phyloP scores from a whole-genome alignment of 2,888 invertebrate species.

The Argyresthia albistria region DNA sequence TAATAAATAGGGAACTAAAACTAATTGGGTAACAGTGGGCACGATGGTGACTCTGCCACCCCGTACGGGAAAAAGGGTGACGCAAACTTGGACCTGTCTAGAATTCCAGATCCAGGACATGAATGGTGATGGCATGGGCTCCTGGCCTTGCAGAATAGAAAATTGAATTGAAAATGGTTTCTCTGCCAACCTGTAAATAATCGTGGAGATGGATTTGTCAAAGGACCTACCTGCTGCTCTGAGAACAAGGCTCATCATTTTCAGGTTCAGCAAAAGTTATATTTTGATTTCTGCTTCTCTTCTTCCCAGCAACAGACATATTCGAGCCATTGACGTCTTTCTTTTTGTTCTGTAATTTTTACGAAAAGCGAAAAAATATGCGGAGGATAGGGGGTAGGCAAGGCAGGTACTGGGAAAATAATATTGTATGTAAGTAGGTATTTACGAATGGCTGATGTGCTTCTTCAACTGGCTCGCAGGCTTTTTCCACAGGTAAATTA shows the following conservation, averaged over 20 bases:
- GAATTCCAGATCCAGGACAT: no score
- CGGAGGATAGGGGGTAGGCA: not conserved
- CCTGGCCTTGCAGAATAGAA: no score
- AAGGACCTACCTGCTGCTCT: slow-evolving; percentile 26
- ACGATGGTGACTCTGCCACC: no score
- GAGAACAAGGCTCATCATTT: slow-evolving; percentile 21
- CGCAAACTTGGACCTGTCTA: no score
- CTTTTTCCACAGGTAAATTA: slow-evolving; percentile 38
- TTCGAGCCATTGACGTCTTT: not conserved
- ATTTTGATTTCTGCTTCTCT: slow-evolving; percentile 15
- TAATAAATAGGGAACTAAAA: no score
- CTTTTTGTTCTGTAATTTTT: not conserved
- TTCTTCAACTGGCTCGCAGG: slow-evolving; percentile 43
- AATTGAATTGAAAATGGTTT: no score
- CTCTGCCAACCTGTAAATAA: no score
- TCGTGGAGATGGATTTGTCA: no score
- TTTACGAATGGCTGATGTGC: slow-evolving; percentile 37
- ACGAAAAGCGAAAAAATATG: not conserved
- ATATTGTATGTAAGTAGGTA: not conserved
- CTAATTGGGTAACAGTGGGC: no score
- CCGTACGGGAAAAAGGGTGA: no score
- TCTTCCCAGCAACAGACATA: not conserved
- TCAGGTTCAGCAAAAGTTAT: slow-evolving; percentile 28
- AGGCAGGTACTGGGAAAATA: not conserved
- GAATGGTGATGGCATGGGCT: no score